A percentile compares a stretch with the other conserved stretches of the same genome.
phyloP scores from a whole-genome alignment of 2,888 invertebrate genomes.

The Drosophila antonietae region DNA sequence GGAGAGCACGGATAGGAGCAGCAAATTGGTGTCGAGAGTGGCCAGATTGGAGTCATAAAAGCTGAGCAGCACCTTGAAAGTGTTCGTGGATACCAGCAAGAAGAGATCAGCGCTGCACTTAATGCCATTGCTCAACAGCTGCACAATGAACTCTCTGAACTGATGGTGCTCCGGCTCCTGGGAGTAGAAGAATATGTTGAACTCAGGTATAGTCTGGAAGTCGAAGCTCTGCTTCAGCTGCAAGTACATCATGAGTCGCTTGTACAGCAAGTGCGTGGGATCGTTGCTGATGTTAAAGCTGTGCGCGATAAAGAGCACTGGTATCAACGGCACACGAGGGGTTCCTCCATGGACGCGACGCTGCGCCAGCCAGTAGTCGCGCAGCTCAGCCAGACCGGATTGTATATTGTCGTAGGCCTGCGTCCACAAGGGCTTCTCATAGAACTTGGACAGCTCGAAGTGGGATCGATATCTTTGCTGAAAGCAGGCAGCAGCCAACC shows the following conservation, averaged over 20 bases:
- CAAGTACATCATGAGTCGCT: constrained; percentile 91
- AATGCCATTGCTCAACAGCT: constrained; percentile 91
- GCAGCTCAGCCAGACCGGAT: constrained; percentile 78
- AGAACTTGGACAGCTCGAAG: constrained; percentile 88
- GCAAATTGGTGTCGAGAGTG: constrained; percentile 87
- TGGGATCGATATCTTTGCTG: constrained; percentile 91
- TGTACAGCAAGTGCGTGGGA: constrained; percentile 91
- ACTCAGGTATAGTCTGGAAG: constrained; percentile 93
- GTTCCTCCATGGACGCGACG: constrained; percentile 81
- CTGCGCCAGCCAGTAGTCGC: constrained; percentile 80
- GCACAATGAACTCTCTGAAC: constrained; percentile 91
- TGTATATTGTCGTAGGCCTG: constrained; percentile 84
- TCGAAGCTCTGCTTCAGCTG: constrained; percentile 91
- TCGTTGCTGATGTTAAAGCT: constrained; percentile 88
- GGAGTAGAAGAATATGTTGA: constrained; percentile 93
- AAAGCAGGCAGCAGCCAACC: constrained; percentile 90
- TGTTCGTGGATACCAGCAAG: constrained; percentile 89
- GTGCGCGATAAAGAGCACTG: constrained; percentile 82
- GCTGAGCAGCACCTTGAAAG: constrained; percentile 91
- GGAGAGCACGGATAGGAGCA: constrained; percentile 88
- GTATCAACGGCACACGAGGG: constrained; percentile 82
- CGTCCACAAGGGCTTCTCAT: constrained; percentile 83
- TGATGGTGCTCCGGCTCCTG: constrained; percentile 89
- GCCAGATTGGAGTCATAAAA: constrained; percentile 88
- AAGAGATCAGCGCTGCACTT: constrained; percentile 90